Evolutionary conservation across 1,140 invertebrate species (phyloP), one percentile per base, ranked within the genome.

Genomic region (Lethrus apterus): DNA sequence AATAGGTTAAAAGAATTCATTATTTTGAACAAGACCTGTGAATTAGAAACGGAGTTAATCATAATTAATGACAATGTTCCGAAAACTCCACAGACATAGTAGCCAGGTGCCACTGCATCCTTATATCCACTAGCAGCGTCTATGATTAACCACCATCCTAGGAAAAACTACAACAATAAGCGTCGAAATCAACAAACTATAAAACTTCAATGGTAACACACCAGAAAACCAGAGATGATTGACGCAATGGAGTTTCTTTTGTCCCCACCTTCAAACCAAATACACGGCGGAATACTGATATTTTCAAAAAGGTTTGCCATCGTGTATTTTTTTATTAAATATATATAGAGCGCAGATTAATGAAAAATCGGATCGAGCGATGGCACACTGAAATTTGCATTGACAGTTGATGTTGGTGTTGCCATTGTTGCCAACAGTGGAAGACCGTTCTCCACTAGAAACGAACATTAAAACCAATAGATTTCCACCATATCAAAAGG

Each of bases 131-230:
- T 81, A 46, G 89, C 84, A 15, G 92, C 89, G 75, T 98, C 94
- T 62, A 98, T 96, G 36, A 95, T 86, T 38, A 95, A 81, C 95
- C 96, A 99, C 93, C 95, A 98, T 23, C 93, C 95, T 48, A 81
- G 72, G 58, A 92, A 95, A 71, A 98, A 98, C 93, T 94, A 64
- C 30, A 76, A 74, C 35, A 44, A 51, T 56, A 62, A 49, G 20
- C 13, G 23, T 44, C 9, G 33, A 48, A 41, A 38, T 41, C 41
- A 30, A 13, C 30, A 14, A 19, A 48, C 42, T 33, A 30, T 49
- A 20, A 46, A 24, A 29, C n/a, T 9, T 23, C 32, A 41, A 30
- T 26, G 46, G 10, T 21, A 24, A 21, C 33, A 73, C 76, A 93
- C 90, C 76, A 96, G 66, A 53, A 83, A 70, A 43, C 92, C 92